Evolutionary conservation across 2,113 vertebrate species (phyloP).

Genomic region (Campylomormyrus numenius): DNA sequence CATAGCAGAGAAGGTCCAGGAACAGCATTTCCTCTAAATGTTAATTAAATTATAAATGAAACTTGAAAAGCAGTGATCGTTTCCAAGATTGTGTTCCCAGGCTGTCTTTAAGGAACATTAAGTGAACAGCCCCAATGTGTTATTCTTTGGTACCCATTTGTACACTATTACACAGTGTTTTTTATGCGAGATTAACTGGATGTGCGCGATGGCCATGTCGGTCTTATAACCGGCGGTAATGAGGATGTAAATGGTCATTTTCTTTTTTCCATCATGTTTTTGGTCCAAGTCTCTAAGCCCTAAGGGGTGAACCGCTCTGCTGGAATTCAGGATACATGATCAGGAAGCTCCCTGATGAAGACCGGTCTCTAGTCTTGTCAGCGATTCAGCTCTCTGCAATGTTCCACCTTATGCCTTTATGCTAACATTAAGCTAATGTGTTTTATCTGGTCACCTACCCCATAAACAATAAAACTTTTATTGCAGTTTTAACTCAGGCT

Average conservation of each 20-base stretch:
- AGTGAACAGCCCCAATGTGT: background rate
- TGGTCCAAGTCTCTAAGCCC: conserved; percentile 28
- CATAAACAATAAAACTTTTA: background rate
- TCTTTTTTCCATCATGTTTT: conserved; percentile 29
- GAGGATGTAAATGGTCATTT: conserved; percentile 30
- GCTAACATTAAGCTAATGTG: background rate
- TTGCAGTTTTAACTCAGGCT: background rate
- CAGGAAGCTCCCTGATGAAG: background rate
- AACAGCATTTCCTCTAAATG: conserved; percentile 33
- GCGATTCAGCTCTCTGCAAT: background rate
- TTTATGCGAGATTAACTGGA: conserved; percentile 34
- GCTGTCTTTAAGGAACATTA: conserved; percentile 13
- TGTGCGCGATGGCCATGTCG: conserved; percentile 17
- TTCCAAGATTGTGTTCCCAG: background rate
- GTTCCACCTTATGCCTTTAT: background rate
- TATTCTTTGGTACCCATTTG: conserved; percentile 10
- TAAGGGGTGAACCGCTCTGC: background rate
- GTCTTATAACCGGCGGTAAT: conserved; percentile 28
- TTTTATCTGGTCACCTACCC: background rate
- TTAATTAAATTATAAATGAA: conserved; percentile 45
- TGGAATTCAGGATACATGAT: background rate
- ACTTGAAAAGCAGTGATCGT: conserved; percentile 8
- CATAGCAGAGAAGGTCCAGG: conserved; percentile 35
- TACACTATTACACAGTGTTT: background rate
- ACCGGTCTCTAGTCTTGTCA: background rate